Conservation (phyloP, 2,797 vertebrate genomes). For the Sitta carolinensis region DNA sequence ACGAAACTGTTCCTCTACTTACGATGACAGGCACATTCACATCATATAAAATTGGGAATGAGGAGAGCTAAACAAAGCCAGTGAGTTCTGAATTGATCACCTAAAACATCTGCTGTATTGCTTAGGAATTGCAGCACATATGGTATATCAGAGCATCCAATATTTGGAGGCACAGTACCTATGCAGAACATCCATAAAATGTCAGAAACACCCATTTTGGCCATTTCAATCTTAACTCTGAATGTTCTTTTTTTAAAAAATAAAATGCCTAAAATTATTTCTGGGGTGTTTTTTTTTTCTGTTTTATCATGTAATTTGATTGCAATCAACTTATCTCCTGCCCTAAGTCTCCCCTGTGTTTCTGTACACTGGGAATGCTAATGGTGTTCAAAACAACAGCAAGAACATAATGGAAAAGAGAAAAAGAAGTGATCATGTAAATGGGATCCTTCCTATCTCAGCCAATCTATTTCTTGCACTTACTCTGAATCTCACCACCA, state of each 20-base stretch:
- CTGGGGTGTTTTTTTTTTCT: neutral
- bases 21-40: conserved; percentile 67
- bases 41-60: conserved; percentile 65
- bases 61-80: conserved; percentile 67
- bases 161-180: conserved; percentile 63
- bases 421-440: neutral
- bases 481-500: neutral
- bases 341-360: neutral
- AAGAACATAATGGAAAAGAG: neutral
- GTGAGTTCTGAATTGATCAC: conserved; percentile 65
- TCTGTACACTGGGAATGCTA: neutral
- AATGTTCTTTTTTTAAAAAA: neutral
- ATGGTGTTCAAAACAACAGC: neutral
- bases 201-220: conserved; percentile 48
- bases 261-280: conserved; percentile 16
- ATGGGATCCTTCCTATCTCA: neutral
- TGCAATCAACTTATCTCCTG: neutral
- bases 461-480: neutral
- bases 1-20: conserved; percentile 49
- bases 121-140: conserved; percentile 68
- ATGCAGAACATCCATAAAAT: conserved; percentile 57
- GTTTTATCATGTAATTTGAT: neutral
- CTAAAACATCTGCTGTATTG: conserved; percentile 72
- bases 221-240: conserved; percentile 32
- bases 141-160: conserved; percentile 59